Evolutionary conservation across 2,797 vertebrate species (phyloP), one percentile per base, ranked within the genome.

Genomic region (Otolemur crassicaudatus): DNA sequence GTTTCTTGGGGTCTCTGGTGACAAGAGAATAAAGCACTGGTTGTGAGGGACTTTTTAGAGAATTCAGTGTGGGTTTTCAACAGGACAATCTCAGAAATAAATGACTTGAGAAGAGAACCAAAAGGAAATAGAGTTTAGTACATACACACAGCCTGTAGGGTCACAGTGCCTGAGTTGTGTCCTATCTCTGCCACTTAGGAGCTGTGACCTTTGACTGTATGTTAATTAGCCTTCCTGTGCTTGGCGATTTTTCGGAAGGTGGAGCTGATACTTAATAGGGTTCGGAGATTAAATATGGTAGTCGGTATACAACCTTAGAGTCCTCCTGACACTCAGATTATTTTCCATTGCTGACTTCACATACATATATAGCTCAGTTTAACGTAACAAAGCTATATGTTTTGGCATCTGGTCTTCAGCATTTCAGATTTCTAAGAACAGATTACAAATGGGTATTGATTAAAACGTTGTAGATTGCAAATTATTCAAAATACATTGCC

Each of bases 61-160:
- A 65, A 80, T 87, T 37, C 56, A 73, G 43, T 81, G 29, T 80
- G 60, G 25, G n/a, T 61, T 69, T 89, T 25, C 87, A 76, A 7
- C 67, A 76, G 60, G 58, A 27, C 46, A 88, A 0, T 61, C 31
- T 95, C 20, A 85, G 34, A 89, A 88, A 81, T 87, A 79, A 40
- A 75, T 92, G 58, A 43, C 23, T 94, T 91, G 81, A 87, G 27
- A 83, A 85, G 67, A 92, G 58, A 92, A 73, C 40, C n/a, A 65
- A 94, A 87, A 70, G 40, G 46, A 87, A 58, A 56, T 70, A 34
- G 20, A 60, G 65, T 16, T 29, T 67, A 56, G 65, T 70, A 56
- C 23, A 43, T 70, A 56, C 23, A 82, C 40, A 82, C 40, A 69
- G 46, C 29, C 31, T 80, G 13, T 13, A 67, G 75, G 70, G 22